These are phyloP conservation scores for Reticulitermes speratus DNA, from an alignment of 1,140 invertebrate genomes.

Conservation along the genomic window DNA sequence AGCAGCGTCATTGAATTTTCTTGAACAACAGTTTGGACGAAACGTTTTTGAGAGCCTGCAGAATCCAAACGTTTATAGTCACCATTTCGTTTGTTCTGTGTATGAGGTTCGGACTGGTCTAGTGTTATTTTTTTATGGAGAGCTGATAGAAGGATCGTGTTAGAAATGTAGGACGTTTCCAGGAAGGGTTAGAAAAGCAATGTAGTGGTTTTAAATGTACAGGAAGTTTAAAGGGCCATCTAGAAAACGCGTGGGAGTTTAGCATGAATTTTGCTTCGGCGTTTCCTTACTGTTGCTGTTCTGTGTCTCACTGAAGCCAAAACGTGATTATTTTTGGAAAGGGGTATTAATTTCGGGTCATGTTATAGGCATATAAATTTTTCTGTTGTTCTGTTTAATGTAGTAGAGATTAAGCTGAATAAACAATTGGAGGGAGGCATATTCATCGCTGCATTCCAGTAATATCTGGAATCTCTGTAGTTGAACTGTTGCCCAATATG, in stretches of 20 bases:
- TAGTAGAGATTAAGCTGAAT: not conserved
- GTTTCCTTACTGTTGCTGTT: not conserved
- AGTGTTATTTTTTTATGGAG: constrained; percentile 13
- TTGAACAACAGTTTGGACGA: not conserved
- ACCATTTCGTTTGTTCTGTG: constrained; percentile 1
- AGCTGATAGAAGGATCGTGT: not conserved
- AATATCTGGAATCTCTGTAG: not conserved
- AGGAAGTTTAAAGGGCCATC: not conserved
- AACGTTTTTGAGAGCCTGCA: not conserved
- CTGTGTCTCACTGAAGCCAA: not conserved
- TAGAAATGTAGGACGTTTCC: too few species aligned
- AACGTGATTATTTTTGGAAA: not conserved
- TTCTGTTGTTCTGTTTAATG: not conserved
- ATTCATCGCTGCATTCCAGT: not conserved
- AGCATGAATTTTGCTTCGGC: not conserved
- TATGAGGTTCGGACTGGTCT: not conserved
- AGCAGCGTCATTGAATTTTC: not conserved
- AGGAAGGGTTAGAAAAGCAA: not conserved
- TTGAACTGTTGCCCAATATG: not conserved
- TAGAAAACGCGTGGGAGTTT: not conserved
- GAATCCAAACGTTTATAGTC: not conserved
- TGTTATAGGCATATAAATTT: not conserved
- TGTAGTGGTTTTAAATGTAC: not conserved
- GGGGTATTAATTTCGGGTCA: not conserved
- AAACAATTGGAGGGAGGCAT: not conserved